phyloP scores from a whole-genome alignment of 53 echinoderm and acorn worm genomes.

The Patiria pectinifera region DNA sequence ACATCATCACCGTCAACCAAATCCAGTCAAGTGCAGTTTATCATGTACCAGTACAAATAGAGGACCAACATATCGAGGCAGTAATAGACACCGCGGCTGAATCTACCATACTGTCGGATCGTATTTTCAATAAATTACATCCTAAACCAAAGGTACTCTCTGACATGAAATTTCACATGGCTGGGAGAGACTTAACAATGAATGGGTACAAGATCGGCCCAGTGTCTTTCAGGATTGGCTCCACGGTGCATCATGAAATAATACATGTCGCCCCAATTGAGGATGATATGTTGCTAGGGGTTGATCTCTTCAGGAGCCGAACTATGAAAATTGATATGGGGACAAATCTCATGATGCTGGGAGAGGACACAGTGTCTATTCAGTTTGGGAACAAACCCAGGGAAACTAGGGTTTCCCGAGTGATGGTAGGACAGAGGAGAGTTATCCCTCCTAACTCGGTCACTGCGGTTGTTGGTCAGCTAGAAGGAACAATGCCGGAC shows the following conservation, averaged over 20 bases:
- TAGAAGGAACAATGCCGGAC: constrained; percentile 8
- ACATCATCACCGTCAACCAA: neutral
- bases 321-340: constrained; percentile 15
- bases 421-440: constrained; percentile 32
- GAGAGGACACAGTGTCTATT: constrained; percentile 35
- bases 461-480: neutral
- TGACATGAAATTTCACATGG: neutral
- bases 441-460: constrained; percentile 35
- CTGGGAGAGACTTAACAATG: neutral
- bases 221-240: constrained; percentile 8
- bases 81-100: constrained; percentile 26
- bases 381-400: constrained; percentile 15
- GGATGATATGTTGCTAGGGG: constrained; percentile 11
- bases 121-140: neutral
- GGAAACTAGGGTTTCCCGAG: constrained; percentile 12
- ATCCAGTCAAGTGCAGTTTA: constrained; percentile 16
- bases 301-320: neutral
- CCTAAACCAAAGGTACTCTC: neutral
- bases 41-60: constrained; percentile 7
- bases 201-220: neutral
- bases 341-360: constrained; percentile 22
- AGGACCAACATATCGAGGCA: constrained; percentile 16
- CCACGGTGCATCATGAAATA: neutral
- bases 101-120: constrained; percentile 7
- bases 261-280: constrained; percentile 13